These are phyloP conservation scores for Cataglyphis altisquamis DNA, from an alignment of 2,888 invertebrate species.

Conservation along the genomic window DNA sequence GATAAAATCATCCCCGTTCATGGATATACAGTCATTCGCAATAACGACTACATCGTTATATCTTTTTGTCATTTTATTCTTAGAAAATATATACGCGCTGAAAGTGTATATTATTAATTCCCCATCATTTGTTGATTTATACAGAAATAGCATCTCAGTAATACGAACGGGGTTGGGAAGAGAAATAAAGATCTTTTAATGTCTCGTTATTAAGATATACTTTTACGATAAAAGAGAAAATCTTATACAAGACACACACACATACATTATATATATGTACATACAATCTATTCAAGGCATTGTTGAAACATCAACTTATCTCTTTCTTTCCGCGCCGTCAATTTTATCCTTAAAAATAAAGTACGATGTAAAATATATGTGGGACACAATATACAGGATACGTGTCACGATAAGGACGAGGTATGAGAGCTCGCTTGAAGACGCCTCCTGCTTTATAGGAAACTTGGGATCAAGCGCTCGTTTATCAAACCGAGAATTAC, in stretches of 20 bases:
- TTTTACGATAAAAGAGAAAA: background rate
- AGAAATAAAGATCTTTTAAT: background rate
- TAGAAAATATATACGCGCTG: background rate
- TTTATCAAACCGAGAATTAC: slow-evolving; percentile 77
- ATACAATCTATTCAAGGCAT: background rate
- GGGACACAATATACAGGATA: slow-evolving; percentile 12
- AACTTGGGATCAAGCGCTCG: slow-evolving; percentile 69
- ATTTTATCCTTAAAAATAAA: slow-evolving; percentile 32
- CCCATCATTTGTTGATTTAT: background rate
- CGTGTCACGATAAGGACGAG: slow-evolving; percentile 42
- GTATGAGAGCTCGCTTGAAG: slow-evolving; percentile 27
- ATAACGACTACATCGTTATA: slow-evolving; percentile 11
- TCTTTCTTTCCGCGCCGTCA: background rate
- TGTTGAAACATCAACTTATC: background rate
- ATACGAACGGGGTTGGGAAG: background rate
- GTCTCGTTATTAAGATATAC: background rate
- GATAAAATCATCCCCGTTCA: slow-evolving; percentile 57
- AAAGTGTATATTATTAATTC: background rate
- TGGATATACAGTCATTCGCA: slow-evolving; percentile 5
- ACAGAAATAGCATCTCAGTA: background rate
- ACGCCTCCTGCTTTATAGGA: slow-evolving; percentile 51
- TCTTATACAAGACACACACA: background rate
- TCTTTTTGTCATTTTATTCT: background rate
- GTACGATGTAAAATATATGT: slow-evolving; percentile 43
- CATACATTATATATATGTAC: too few species aligned